Percentiles rank a stretch among this genome's conserved stretches.
phyloP scores from a whole-genome alignment of 92 coral and sea anemone species.

The Isaurus tuberculatus region DNA sequence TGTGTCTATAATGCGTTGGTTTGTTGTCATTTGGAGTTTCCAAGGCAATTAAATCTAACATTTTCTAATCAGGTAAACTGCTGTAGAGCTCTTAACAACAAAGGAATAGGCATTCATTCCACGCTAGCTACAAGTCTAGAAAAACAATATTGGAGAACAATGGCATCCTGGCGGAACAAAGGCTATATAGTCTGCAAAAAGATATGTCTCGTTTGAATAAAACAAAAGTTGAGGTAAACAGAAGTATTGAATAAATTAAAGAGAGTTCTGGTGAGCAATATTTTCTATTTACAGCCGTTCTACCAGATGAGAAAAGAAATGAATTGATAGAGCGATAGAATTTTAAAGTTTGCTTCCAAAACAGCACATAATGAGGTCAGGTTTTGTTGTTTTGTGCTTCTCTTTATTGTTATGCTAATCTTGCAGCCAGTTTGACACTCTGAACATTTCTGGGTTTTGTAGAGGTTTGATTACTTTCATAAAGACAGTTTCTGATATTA shows the following conservation, averaged over 20 bases:
- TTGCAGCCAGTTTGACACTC: too few relatives aligned
- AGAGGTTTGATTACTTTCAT: too few relatives aligned
- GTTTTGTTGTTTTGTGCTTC: too few relatives aligned
- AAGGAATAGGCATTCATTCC: not conserved
- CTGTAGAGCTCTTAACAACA: not conserved
- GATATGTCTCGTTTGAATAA: constrained; percentile 20
- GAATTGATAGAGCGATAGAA: not conserved
- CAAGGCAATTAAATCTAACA: too few relatives aligned
- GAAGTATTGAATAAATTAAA: constrained; percentile 12
- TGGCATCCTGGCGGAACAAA: constrained; percentile 1
- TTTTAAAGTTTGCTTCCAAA: not conserved
- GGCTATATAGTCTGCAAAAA: not conserved
- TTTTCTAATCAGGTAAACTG: not conserved
- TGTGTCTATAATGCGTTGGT: not conserved
- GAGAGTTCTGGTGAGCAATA: not conserved
- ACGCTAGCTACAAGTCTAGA: not conserved
- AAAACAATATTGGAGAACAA: constrained; percentile 12
- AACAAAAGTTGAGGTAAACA: constrained; percentile 23
- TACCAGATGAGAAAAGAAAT: not conserved
- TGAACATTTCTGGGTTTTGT: too few relatives aligned
- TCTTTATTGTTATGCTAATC: too few relatives aligned
- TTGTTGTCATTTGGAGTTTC: not conserved
- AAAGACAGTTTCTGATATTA: too few relatives aligned
- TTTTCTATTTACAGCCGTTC: not conserved
- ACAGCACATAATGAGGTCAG: too few relatives aligned